A percentile compares a stretch with the other conserved stretches of the same genome.
Evolutionary conservation across 2,888 invertebrate species (phyloP).

Genomic region (Clostera curtula): DNA sequence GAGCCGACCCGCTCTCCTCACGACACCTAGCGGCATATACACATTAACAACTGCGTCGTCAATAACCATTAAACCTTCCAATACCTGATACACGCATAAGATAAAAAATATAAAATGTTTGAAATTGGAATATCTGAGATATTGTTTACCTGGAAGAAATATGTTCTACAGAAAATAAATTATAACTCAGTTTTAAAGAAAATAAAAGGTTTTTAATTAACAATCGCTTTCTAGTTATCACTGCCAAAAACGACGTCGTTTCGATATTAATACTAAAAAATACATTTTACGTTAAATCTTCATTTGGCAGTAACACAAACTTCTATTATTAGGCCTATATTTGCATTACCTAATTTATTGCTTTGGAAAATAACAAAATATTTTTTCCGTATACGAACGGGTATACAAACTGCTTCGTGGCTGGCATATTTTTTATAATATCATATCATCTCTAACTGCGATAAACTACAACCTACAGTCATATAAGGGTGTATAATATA

Average conservation of each 20-base stretch:
- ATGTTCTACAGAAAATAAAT: slow-evolving; percentile 44
- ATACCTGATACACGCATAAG: slow-evolving; percentile 23
- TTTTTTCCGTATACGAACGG: slow-evolving; percentile 42
- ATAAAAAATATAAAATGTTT: slow-evolving; percentile 21
- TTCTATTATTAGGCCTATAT: slow-evolving; percentile 56
- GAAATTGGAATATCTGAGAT: slow-evolving; percentile 24
- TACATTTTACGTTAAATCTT: slow-evolving; percentile 31
- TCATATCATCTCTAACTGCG: slow-evolving; percentile 44
- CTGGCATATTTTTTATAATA: slow-evolving; percentile 55
- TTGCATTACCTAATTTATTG: slow-evolving; percentile 51
- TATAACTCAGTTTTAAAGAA: slow-evolving; percentile 25
- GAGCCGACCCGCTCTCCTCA: slow-evolving; percentile 88
- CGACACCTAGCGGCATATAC: slow-evolving; percentile 83
- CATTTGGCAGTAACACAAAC: slow-evolving; percentile 59
- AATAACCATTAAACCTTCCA: slow-evolving; percentile 26
- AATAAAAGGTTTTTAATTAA: slow-evolving; percentile 31
- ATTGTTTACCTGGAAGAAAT: slow-evolving; percentile 44
- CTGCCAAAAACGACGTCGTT: slow-evolving; percentile 48
- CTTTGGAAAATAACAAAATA: slow-evolving; percentile 69
- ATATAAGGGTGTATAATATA: slow-evolving; percentile 54
- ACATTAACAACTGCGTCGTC: slow-evolving; percentile 57
- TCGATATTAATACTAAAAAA: slow-evolving; percentile 38
- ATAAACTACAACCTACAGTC: slow-evolving; percentile 47
- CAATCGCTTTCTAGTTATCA: slow-evolving; percentile 39
- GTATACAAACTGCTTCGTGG: slow-evolving; percentile 37